Percentiles rank a stretch among this genome's conserved stretches.
Evolutionary conservation across 2,888 invertebrate species (phyloP).

Genomic region (Timandra comae): DNA sequence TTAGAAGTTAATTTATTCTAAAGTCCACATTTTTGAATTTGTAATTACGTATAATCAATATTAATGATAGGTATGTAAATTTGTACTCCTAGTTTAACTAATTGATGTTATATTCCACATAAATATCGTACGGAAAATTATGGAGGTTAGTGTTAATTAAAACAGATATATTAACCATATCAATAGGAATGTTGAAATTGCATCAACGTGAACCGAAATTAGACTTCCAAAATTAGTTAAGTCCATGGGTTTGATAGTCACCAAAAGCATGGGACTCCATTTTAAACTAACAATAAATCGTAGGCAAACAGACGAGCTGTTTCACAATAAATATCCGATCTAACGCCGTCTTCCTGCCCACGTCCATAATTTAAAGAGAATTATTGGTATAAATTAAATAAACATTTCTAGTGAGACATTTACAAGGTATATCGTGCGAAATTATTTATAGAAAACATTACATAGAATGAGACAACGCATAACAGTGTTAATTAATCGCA

Average conservation of each 20-base stretch:
- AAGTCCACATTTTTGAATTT: too few species aligned
- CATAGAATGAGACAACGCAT: too few species aligned
- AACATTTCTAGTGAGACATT: constrained; percentile 66
- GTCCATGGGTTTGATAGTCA: constrained; percentile 25
- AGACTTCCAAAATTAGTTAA: constrained; percentile 19
- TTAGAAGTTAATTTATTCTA: too few species aligned
- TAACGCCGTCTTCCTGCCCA: constrained; percentile 70
- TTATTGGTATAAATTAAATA: constrained; percentile 72
- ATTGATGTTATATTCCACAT: too few species aligned
- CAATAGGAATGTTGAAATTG: too few species aligned
- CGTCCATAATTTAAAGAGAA: constrained; percentile 66
- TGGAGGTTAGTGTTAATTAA: too few species aligned
- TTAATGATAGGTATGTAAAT: too few species aligned
- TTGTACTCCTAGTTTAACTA: too few species aligned
- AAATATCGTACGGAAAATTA: too few species aligned
- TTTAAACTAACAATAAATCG: constrained; percentile 51
- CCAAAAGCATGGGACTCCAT: constrained; percentile 29
- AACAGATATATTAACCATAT: too few species aligned
- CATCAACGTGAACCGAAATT: constrained; percentile 7
- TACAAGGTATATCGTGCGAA: constrained; percentile 60
- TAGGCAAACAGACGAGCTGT: constrained; percentile 56
- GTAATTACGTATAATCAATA: too few species aligned
- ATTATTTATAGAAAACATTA: constrained; percentile 43
- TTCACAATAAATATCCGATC: constrained; percentile 69
- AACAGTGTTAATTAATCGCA: constrained; percentile 6